Evolutionary conservation across 2,888 invertebrate genomes (phyloP).

Genomic region (Exephanes ischioxanthus): DNA sequence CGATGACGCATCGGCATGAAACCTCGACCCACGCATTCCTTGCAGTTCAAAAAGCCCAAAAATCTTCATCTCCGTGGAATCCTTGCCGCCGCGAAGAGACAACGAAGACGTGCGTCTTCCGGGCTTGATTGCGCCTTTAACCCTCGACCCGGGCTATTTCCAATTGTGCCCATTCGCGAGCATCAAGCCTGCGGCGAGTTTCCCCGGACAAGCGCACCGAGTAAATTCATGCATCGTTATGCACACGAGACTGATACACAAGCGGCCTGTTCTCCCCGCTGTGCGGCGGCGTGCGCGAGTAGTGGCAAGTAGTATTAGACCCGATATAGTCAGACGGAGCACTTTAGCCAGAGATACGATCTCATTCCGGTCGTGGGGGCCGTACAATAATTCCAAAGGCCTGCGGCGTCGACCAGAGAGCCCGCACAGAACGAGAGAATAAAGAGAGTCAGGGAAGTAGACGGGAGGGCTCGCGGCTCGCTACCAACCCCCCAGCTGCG

Average conservation of each 20-base stretch:
- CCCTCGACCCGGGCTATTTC: constrained; percentile 17
- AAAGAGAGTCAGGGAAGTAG: constrained; percentile 58
- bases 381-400: constrained; percentile 62
- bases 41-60: background rate
- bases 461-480: constrained; percentile 17
- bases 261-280: constrained; percentile 17
- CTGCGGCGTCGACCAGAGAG: constrained; percentile 38
- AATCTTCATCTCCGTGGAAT: background rate
- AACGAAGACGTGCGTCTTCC: background rate
- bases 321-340: constrained; percentile 64
- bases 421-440: constrained; percentile 44
- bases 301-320: constrained; percentile 64
- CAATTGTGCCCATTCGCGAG: constrained; percentile 50
- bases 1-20: background rate
- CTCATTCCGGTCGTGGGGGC: constrained; percentile 61
- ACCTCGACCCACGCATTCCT: background rate
- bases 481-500: background rate
- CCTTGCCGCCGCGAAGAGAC: background rate
- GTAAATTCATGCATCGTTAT: constrained; percentile 66
- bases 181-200: constrained; percentile 46
- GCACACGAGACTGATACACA: constrained; percentile 59
- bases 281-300: constrained; percentile 39
- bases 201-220: constrained; percentile 29
- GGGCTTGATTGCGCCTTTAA: background rate
- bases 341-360: constrained; percentile 66